These are phyloP conservation scores for Marronus borbonicus DNA, from an alignment of 2,888 invertebrate genomes.

Conservation along the genomic window DNA sequence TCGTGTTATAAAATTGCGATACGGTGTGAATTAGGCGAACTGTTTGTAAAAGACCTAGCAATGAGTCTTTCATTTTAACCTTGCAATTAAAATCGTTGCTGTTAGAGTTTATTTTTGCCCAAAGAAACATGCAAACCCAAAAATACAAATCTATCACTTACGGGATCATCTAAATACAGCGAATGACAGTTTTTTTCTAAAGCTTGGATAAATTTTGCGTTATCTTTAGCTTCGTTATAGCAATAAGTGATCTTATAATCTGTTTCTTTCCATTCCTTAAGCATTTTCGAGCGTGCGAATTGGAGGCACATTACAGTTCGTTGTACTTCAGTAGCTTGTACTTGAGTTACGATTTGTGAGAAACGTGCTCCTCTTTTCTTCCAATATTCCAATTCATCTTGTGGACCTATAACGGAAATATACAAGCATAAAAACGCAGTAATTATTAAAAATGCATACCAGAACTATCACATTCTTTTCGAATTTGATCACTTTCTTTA, in stretches of 20 bases:
- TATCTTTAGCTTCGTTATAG: constrained; percentile 96
- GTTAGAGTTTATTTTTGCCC: neutral
- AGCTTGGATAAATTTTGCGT: constrained; percentile 94
- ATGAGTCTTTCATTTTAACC: constrained; percentile 91
- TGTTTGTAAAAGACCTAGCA: constrained; percentile 91
- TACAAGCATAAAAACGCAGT: neutral
- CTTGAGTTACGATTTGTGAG: constrained; percentile 85
- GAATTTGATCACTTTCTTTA: constrained; percentile 92
- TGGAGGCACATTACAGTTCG: constrained; percentile 84
- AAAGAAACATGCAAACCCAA: constrained; percentile 8
- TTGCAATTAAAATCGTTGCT: constrained; percentile 61
- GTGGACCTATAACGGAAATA: constrained; percentile 77
- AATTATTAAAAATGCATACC: constrained; percentile 57
- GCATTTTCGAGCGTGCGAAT: constrained; percentile 83
- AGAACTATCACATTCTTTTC: constrained; percentile 91
- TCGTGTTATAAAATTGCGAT: constrained; percentile 96
- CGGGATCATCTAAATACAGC: constrained; percentile 92
- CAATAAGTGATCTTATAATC: constrained; percentile 95
- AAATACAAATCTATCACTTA: constrained; percentile 68
- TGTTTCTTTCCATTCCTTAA: constrained; percentile 86
- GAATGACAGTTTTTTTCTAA: constrained; percentile 97
- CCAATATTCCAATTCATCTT: constrained; percentile 97
- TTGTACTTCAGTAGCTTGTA: constrained; percentile 83
- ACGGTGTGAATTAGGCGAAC: constrained; percentile 95
- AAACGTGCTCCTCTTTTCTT: constrained; percentile 95